Evolutionary conservation across 2,888 invertebrate genomes (phyloP).

Genomic region (Drosophila kuntzei): DNA sequence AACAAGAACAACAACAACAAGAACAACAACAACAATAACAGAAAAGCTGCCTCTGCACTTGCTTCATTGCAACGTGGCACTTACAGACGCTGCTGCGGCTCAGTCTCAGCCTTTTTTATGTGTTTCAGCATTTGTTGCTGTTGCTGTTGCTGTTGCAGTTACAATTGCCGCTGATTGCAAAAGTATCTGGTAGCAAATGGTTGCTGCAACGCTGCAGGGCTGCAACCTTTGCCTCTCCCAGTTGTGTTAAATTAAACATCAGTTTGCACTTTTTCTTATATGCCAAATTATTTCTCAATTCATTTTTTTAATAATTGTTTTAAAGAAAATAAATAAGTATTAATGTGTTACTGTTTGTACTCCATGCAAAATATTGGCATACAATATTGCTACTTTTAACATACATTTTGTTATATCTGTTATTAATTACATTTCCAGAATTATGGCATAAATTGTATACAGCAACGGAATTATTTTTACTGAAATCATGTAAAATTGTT

Average conservation of each 20-base stretch:
- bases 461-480: too few species aligned
- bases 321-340: conserved; percentile 6
- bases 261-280: conserved; percentile 11
- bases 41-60: conserved; percentile 29
- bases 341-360: conserved; percentile 3
- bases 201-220: conserved; percentile 44
- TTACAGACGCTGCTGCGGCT: conserved; percentile 32
- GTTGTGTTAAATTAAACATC: conserved; percentile 10
- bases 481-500: too few species aligned
- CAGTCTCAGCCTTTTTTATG: conserved; percentile 47
- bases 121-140: conserved; percentile 19
- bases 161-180: conserved; percentile 75
- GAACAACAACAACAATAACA: conserved; percentile 8
- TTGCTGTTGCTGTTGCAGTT: conserved; percentile 36
- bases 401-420: too few species aligned
- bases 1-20: conserved; percentile 7
- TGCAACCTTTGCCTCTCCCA: conserved; percentile 15
- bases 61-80: conserved; percentile 46
- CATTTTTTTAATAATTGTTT: conserved; percentile 5
- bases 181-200: conserved; percentile 65
- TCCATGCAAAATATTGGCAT: not conserved
- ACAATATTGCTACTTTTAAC: not conserved
- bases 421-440: too few species aligned
- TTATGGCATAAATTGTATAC: too few species aligned
- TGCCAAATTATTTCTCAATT: not conserved